A percentile compares a stretch with the other conserved stretches of the same genome.
Conservation (phyloP, 2,888 invertebrate genomes). For the Drosophila anomelani region DNA sequence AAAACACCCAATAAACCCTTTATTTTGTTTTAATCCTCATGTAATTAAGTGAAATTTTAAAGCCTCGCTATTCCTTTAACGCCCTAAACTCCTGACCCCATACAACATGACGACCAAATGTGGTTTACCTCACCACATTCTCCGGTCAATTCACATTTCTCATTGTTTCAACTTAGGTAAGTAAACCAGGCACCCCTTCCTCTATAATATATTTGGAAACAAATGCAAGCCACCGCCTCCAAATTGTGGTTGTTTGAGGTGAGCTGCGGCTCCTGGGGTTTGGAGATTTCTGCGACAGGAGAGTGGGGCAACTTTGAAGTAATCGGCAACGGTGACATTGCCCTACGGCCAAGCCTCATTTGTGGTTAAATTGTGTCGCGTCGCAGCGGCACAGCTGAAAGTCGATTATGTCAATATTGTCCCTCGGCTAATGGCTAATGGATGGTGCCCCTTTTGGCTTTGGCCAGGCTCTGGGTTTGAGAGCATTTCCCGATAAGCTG, state of each 20-base stretch:
- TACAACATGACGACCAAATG: conserved; percentile 6
- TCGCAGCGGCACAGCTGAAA: conserved; percentile 68
- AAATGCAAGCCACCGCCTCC: conserved; percentile 31
- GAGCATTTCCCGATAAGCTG: conserved; percentile 68
- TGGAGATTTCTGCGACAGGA: neutral
- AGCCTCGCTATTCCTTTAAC: neutral
- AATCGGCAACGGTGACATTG: conserved; percentile 59
- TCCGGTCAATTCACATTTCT: conserved; percentile 36
- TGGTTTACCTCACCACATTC: conserved; percentile 29
- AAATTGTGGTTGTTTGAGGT: conserved; percentile 39
- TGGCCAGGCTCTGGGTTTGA: conserved; percentile 7
- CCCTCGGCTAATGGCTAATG: conserved; percentile 68
- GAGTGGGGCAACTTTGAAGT: conserved; percentile 62
- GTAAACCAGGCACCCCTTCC: conserved; percentile 20
- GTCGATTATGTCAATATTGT: conserved; percentile 81
- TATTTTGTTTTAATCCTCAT: neutral
- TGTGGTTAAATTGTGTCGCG: conserved; percentile 75
- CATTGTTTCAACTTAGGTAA: conserved; percentile 45
- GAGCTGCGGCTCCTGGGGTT: conserved; percentile 13
- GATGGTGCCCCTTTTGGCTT: conserved; percentile 32
- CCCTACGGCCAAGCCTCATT: conserved; percentile 78
- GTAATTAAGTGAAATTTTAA: neutral
- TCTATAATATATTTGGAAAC: conserved; percentile 5
- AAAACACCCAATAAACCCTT: neutral
- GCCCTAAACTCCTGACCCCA: neutral